phyloP scores from a whole-genome alignment of 2,113 vertebrate species.

The Podarcis raffonei region DNA sequence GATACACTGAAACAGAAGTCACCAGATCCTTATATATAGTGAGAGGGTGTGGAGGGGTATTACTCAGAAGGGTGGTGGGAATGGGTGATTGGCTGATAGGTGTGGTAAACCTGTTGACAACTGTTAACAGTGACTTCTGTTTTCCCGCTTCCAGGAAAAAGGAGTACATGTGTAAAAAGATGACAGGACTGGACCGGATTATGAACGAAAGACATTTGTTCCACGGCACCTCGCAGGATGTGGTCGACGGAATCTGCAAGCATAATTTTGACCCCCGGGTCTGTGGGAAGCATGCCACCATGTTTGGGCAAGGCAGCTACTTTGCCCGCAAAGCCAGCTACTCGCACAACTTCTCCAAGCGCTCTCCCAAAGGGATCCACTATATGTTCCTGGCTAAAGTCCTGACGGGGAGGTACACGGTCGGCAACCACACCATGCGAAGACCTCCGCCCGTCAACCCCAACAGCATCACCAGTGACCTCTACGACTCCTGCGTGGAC shows the following conservation, averaged over 20 bases:
- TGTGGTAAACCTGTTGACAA: too few species aligned
- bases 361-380: constrained; percentile 91
- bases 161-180: constrained; percentile 94
- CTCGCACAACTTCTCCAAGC: constrained; percentile 97
- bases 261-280: constrained; percentile 99
- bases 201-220: constrained; percentile 97
- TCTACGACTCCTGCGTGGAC: constrained; percentile 98
- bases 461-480: constrained; percentile 91
- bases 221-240: constrained; percentile 96
- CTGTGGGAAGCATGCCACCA: constrained; percentile 97
- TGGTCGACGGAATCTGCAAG: constrained; percentile 98
- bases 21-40: too few species aligned
- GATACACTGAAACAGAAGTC: too few species aligned
- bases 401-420: constrained; percentile 92
- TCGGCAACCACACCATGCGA: constrained; percentile 96
- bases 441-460: constrained; percentile 92
- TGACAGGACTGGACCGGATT: constrained; percentile 89
- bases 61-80: too few species aligned
- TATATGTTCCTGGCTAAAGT: constrained; percentile 99
- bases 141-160: constrained; percentile 86
- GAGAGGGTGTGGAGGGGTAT: too few species aligned
- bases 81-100: too few species aligned
- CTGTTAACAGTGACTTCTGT: too few species aligned
- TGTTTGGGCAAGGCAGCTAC: constrained; percentile 99
- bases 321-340: constrained; percentile 97